These are phyloP conservation scores for Chlorops oryzae DNA, from an alignment of 1,140 invertebrate species.

Conservation along the genomic window DNA sequence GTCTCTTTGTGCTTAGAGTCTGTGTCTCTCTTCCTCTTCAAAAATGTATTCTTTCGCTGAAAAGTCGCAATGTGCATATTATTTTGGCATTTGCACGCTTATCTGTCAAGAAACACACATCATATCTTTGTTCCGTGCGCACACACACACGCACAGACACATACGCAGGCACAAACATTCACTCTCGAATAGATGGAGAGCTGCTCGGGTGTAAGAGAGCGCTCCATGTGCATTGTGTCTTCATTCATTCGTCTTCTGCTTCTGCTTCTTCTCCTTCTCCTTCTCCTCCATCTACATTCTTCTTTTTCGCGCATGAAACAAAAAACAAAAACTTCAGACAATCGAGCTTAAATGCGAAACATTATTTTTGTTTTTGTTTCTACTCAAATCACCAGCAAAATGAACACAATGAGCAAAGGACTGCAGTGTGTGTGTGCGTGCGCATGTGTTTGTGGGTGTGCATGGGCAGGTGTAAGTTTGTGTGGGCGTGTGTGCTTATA, in stretches of 20 bases:
- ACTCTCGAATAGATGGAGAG: no score
- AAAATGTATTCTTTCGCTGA: no score
- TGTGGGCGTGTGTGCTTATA: slow-evolving; percentile 2
- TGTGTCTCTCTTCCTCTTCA: no score
- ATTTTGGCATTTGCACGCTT: slow-evolving; percentile 4
- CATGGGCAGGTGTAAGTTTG: slow-evolving; percentile 1
- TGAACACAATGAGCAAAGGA: neutral
- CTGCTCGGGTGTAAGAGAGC: no score
- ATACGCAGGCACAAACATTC: no score
- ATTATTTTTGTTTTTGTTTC: slow-evolving; percentile 9
- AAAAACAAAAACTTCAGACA: slow-evolving; percentile 10
- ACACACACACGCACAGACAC: no score
- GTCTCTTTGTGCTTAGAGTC: no score
- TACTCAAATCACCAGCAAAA: neutral
- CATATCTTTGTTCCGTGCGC: no score
- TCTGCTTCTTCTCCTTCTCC: neutral
- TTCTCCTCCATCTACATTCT: neutral
- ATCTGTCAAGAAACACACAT: slow-evolving; percentile 13
- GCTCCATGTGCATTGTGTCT: no score
- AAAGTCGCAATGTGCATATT: no score
- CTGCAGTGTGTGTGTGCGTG: neutral
- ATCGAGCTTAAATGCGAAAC: slow-evolving; percentile 7
- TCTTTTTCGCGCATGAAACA: neutral
- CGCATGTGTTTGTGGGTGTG: neutral
- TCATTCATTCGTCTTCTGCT: neutral